Conservation (phyloP, 2,888 invertebrate genomes). For the Drosophila macrospina region DNA sequence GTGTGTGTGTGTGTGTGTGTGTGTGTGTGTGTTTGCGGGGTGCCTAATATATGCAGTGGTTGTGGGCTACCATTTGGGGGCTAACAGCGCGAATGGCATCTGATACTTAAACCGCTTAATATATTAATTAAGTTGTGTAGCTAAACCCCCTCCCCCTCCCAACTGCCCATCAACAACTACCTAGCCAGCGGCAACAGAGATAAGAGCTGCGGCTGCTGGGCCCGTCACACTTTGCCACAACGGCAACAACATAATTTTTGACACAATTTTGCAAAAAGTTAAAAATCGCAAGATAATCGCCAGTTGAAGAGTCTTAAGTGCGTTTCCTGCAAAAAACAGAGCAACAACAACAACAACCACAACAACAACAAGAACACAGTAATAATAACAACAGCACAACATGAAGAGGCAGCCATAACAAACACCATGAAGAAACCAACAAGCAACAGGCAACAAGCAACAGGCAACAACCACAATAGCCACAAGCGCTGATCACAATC, state of each 20-base stretch:
- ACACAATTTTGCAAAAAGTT: constrained; percentile 71
- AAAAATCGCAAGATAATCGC: constrained; percentile 67
- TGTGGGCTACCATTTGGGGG: constrained; percentile 50
- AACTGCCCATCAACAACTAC: too few relatives aligned
- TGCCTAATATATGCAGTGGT: constrained; percentile 55
- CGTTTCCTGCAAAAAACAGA: constrained; percentile 37
- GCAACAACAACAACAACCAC: constrained; percentile 9
- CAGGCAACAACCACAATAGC: constrained; percentile 57
- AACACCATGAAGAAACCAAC: constrained; percentile 63
- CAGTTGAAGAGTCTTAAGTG: constrained; percentile 15
- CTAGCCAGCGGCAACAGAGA: constrained; percentile 3
- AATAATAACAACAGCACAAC: constrained; percentile 45
- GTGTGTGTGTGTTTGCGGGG: constrained; percentile 36
- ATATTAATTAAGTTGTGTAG: constrained; percentile 74
- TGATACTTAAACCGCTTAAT: constrained; percentile 53
- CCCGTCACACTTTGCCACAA: constrained; percentile 40
- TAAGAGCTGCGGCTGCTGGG: constrained; percentile 8
- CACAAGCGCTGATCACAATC: constrained; percentile 76
- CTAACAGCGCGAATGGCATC: constrained; percentile 43
- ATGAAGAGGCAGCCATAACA: constrained; percentile 67
- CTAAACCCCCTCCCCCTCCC: neutral
- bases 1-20: constrained; percentile 28
- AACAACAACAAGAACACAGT: constrained; percentile 12
- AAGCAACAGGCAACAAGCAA: too few relatives aligned
- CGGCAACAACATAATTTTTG: constrained; percentile 77